Percentiles rank a stretch among this genome's conserved stretches.
Conservation (phyloP, 2,113 vertebrate species). For the Oryzias celebensis region DNA sequence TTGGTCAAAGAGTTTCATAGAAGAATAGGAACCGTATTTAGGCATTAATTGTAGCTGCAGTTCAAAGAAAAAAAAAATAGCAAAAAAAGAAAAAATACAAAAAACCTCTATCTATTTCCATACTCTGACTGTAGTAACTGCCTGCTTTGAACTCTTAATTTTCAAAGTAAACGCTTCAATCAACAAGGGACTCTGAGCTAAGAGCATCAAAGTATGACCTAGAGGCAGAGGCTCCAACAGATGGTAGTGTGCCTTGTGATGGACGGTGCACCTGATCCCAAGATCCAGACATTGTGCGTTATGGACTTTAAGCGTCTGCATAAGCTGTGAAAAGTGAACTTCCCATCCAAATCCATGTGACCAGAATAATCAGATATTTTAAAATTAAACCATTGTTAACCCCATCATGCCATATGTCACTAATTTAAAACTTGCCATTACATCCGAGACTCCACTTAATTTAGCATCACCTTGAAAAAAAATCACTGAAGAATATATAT, state of each 20-base stretch:
- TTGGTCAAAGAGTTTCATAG: slow-evolving; percentile 34
- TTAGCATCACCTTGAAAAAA: no score
- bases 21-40: slow-evolving; percentile 13
- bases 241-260: slow-evolving; percentile 24
- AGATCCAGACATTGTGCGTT: slow-evolving; percentile 32
- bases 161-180: slow-evolving; percentile 53
- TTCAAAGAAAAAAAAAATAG: slow-evolving; percentile 33
- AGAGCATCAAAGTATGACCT: slow-evolving; percentile 58
- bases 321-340: slow-evolving; percentile 19
- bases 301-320: slow-evolving; percentile 16
- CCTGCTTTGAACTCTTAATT: slow-evolving; percentile 54
- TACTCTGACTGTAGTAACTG: slow-evolving; percentile 39
- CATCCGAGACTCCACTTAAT: no score
- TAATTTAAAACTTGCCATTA: no score
- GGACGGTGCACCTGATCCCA: slow-evolving; percentile 38
- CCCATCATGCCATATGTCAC: neutral
- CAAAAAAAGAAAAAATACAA: neutral
- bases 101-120: slow-evolving; percentile 48
- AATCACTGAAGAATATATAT: no score
- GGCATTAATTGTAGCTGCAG: slow-evolving; percentile 21
- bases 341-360: slow-evolving; percentile 15
- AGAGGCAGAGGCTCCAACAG: slow-evolving; percentile 43
- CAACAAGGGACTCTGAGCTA: slow-evolving; percentile 56
- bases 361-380: slow-evolving; percentile 15
- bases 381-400: slow-evolving; percentile 3